These are phyloP conservation scores for Crotophaga sulcirostris DNA, from an alignment of 2,113 vertebrate species.

Conservation along the genomic window DNA sequence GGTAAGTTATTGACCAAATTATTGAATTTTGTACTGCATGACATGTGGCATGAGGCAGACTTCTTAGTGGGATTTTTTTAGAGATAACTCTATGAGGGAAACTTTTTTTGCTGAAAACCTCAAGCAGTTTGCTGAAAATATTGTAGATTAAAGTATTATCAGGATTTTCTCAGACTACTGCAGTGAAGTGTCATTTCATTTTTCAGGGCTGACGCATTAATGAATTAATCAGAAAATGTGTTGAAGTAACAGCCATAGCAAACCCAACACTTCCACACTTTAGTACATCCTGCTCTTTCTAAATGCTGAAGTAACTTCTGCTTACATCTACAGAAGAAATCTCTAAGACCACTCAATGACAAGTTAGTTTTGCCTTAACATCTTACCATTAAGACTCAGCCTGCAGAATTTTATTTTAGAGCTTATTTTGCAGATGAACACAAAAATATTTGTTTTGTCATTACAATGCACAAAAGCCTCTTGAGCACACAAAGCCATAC, in stretches of 20 bases:
- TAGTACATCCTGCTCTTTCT: background rate
- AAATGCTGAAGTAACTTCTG: background rate
- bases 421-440: background rate
- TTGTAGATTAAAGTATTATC: constrained; percentile 19
- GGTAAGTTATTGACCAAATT: constrained; percentile 23
- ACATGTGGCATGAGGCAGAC: background rate
- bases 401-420: background rate
- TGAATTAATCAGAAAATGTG: constrained; percentile 21
- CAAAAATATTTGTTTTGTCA: background rate
- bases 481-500: background rate
- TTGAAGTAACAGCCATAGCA: background rate
- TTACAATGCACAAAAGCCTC: background rate
- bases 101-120: background rate
- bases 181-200: background rate
- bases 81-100: background rate
- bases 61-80: background rate
- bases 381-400: background rate
- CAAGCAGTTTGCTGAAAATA: background rate
- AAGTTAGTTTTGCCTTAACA: background rate
- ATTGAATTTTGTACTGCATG: background rate
- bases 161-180: constrained; percentile 5
- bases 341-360: background rate
- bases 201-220: background rate
- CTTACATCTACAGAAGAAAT: background rate
- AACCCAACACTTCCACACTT: background rate